These are phyloP conservation scores for Thamnophis elegans DNA, from an alignment of 2,797 vertebrate species.

Conservation along the genomic window DNA sequence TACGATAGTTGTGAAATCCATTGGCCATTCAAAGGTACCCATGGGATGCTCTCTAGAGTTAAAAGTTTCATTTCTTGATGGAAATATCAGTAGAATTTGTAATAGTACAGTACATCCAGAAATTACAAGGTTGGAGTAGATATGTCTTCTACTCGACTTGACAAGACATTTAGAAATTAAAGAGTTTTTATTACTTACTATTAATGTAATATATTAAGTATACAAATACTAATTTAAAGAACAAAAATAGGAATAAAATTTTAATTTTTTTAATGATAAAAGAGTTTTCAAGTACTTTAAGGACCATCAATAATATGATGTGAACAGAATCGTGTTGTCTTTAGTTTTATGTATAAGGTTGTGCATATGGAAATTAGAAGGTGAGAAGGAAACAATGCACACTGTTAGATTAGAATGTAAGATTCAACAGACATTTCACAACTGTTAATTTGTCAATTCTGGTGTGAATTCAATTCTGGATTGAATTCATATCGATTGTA, in stretches of 20 bases:
- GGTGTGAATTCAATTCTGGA: too few relatives aligned
- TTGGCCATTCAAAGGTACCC: not conserved
- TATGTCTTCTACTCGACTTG: not conserved
- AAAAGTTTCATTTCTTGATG: not conserved
- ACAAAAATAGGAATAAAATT: not conserved
- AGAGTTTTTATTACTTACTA: not conserved
- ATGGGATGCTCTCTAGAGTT: not conserved
- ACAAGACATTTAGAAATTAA: not conserved
- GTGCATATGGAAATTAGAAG: not conserved
- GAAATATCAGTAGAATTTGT: not conserved
- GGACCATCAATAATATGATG: not conserved
- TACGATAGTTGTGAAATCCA: not conserved
- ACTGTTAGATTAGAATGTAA: not conserved
- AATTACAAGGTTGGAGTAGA: not conserved
- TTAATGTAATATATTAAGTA: not conserved
- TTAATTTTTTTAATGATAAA: not conserved
- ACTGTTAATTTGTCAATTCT: not conserved
- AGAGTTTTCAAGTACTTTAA: not conserved
- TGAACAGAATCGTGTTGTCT: not conserved
- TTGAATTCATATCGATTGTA: not conserved
- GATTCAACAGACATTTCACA: not conserved
- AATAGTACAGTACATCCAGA: not conserved
- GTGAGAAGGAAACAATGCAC: not conserved
- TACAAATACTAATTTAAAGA: not conserved
- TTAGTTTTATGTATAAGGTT: not conserved